These are phyloP conservation scores for Thecophora atra DNA, from an alignment of 2,888 invertebrate genomes.

Conservation along the genomic window DNA sequence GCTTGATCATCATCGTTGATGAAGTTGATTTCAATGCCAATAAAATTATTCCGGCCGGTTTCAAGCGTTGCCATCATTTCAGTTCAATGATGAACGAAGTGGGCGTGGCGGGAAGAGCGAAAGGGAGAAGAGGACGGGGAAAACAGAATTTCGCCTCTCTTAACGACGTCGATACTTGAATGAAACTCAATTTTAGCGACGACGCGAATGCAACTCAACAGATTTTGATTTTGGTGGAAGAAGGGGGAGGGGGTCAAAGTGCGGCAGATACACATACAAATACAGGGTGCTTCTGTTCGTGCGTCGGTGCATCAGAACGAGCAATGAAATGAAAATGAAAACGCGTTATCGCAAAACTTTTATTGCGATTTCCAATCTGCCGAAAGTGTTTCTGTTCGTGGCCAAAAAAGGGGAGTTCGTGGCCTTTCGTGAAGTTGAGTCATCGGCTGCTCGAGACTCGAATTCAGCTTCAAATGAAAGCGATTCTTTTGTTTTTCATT, in stretches of 20 bases:
- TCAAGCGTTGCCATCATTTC: constrained; percentile 33
- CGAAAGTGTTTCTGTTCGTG: constrained; percentile 28
- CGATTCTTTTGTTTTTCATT: not conserved
- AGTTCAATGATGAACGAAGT: constrained; percentile 22
- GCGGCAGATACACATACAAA: too few relatives aligned
- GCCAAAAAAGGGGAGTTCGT: constrained; percentile 28
- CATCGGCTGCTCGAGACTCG: constrained; percentile 7
- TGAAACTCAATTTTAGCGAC: constrained; percentile 13
- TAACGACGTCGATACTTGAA: constrained; percentile 25
- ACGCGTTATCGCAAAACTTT: constrained; percentile 34
- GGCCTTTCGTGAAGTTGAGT: constrained; percentile 16
- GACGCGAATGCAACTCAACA: constrained; percentile 23
- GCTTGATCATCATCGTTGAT: not conserved
- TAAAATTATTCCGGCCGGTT: constrained; percentile 36
- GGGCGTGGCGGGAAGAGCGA: constrained; percentile 2
- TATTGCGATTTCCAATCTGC: constrained; percentile 23
- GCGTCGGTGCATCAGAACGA: too few relatives aligned
- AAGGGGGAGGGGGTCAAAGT: constrained; percentile 3
- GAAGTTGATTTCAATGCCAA: constrained; percentile 19
- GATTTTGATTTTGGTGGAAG: constrained; percentile 39
- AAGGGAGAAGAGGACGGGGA: not conserved
- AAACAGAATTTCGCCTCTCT: constrained; percentile 28
- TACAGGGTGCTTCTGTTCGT: not conserved
- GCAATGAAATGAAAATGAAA: constrained; percentile 26
- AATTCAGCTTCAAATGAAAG: not conserved